These are phyloP conservation scores for Lagenorhynchus albirostris DNA, from an alignment of 2,113 vertebrate genomes.

Conservation along the genomic window DNA sequence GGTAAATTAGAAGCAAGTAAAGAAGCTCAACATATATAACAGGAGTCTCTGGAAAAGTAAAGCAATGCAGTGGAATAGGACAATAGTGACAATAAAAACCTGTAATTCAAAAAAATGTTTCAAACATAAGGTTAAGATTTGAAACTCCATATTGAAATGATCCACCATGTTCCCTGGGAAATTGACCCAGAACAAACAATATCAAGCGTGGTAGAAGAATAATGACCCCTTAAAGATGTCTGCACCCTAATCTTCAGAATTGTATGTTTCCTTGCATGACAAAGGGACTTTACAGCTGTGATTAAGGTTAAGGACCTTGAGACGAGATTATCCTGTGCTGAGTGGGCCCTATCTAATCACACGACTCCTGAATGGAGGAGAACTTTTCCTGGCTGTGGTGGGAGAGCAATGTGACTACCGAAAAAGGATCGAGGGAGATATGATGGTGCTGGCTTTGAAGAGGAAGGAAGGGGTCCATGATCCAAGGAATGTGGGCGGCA, in stretches of 20 bases:
- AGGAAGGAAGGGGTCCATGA: neutral
- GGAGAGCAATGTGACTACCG: neutral
- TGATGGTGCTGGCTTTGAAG: neutral
- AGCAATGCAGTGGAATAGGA: neutral
- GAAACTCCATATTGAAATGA: neutral
- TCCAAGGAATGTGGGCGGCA: neutral
- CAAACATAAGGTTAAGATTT: neutral
- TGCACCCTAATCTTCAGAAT: neutral
- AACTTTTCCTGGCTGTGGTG: neutral
- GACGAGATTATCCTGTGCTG: neutral
- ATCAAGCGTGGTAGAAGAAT: neutral
- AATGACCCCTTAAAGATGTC: neutral
- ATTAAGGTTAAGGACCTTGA: neutral
- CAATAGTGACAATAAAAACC: neutral
- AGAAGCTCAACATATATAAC: neutral
- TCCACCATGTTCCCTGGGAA: neutral
- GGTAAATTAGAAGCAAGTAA: neutral
- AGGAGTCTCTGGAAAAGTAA: neutral
- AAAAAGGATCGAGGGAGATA: neutral
- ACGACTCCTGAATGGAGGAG: rapidly evolving
- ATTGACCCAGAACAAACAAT: neutral
- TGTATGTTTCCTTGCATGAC: neutral
- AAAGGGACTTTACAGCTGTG: neutral
- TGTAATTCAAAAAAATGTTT: neutral
- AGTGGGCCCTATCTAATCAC: neutral